Percentiles rank a stretch among this genome's conserved stretches.
Evolutionary conservation across 2,797 vertebrate species (phyloP).

Genomic region (Tragopan temminckii): DNA sequence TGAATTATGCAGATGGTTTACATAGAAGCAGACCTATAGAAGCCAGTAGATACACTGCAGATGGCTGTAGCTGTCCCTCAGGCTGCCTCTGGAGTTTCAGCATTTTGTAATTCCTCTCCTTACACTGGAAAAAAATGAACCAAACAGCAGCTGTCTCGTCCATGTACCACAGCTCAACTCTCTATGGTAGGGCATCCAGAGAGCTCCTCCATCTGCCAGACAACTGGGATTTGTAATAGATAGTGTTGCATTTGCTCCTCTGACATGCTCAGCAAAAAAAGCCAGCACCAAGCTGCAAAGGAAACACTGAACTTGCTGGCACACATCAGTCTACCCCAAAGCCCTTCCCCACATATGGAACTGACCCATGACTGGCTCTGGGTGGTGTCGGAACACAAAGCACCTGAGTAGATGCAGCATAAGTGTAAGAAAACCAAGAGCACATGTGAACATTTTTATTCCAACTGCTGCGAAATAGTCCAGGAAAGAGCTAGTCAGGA

Average conservation of each 20-base stretch:
- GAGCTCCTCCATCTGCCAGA: not conserved
- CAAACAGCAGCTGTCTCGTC: too few relatives aligned
- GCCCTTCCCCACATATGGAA: not conserved
- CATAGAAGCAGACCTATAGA: not conserved
- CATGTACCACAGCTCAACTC: not conserved
- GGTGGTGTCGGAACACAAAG: not conserved
- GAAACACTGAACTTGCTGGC: not conserved
- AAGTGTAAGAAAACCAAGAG: not conserved
- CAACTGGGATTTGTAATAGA: not conserved
- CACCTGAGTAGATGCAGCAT: fast-evolving
- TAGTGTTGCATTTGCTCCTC: not conserved
- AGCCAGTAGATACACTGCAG: not conserved
- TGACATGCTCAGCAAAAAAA: not conserved
- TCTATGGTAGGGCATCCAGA: not conserved
- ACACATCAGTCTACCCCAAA: not conserved
- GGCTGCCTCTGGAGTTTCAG: not conserved
- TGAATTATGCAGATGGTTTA: not conserved
- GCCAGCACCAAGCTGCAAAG: not conserved
- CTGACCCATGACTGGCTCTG: not conserved
- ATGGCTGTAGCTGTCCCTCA: not conserved
- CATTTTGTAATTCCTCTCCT: not conserved
- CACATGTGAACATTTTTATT: not conserved
- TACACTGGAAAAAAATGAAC: not conserved
- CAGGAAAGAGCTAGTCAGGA: not conserved
- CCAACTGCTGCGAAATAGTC: not conserved